phyloP scores from a whole-genome alignment of 2,797 vertebrate genomes.

The Pterois miles region DNA sequence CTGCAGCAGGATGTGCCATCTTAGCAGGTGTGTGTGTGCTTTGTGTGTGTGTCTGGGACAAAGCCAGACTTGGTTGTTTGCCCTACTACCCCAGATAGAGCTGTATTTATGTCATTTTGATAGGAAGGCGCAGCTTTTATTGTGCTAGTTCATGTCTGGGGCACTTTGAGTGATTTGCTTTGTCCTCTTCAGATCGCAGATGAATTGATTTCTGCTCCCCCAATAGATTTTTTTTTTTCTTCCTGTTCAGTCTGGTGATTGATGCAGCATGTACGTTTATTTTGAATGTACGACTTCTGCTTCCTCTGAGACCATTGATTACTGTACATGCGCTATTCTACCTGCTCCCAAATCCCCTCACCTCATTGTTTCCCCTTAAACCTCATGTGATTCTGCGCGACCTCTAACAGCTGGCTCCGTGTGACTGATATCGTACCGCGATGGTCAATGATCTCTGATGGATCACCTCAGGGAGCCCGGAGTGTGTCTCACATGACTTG shows the following conservation, averaged over 20 bases:
- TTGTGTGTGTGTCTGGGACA: slow-evolving; percentile 38
- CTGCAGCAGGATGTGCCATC: slow-evolving; percentile 56
- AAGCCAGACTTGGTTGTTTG: slow-evolving; percentile 58
- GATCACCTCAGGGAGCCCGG: slow-evolving; percentile 72
- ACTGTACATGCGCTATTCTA: neutral
- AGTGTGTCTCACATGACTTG: slow-evolving; percentile 55
- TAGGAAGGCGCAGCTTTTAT: slow-evolving; percentile 31
- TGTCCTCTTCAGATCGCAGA: slow-evolving; percentile 39
- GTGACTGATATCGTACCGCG: slow-evolving; percentile 47
- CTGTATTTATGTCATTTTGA: slow-evolving; percentile 44
- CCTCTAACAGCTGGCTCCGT: slow-evolving; percentile 46
- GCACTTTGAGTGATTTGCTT: slow-evolving; percentile 32
- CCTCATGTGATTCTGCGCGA: slow-evolving; percentile 48
- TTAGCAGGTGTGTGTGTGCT: slow-evolving; percentile 57
- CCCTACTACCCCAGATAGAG: slow-evolving; percentile 68
- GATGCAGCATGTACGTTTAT: slow-evolving; percentile 15
- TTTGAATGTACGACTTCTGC: neutral
- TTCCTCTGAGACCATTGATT: slow-evolving; percentile 23
- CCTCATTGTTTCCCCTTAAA: slow-evolving; percentile 45
- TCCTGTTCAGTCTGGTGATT: slow-evolving; percentile 30
- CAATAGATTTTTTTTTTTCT: slow-evolving; percentile 17
- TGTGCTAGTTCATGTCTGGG: slow-evolving; percentile 28
- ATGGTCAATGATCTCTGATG: slow-evolving; percentile 77
- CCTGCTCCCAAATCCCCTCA: slow-evolving; percentile 3
- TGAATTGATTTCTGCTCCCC: slow-evolving; percentile 41